Conservation (phyloP, 2,113 vertebrate species). For the Spermophilus dauricus region DNA sequence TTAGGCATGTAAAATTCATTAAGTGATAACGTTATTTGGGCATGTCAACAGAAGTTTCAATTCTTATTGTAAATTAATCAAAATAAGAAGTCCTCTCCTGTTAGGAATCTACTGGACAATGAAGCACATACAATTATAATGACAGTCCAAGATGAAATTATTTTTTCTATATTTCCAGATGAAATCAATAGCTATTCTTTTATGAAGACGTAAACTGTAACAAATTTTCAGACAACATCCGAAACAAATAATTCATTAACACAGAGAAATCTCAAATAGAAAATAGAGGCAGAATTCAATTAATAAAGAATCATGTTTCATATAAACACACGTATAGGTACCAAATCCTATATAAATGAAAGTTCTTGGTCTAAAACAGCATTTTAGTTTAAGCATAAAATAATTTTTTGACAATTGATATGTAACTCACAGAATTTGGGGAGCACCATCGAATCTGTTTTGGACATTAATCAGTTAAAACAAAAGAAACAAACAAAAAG, state of each 20-base stretch:
- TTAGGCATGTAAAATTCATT: not conserved
- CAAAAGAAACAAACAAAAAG: not conserved
- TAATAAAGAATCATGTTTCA: not conserved
- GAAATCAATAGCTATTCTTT: not conserved
- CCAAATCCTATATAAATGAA: not conserved
- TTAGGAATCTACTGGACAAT: not conserved
- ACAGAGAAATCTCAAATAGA: not conserved
- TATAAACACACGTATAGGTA: not conserved
- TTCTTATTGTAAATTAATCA: not conserved
- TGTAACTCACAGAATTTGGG: not conserved
- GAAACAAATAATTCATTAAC: not conserved
- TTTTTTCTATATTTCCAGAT: not conserved
- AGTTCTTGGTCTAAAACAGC: not conserved
- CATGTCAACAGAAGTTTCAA: not conserved
- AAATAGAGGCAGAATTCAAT: not conserved
- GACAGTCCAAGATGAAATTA: not conserved
- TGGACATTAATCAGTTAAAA: not conserved
- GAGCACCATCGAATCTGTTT: not conserved
- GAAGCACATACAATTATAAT: not conserved
- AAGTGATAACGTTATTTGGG: not conserved
- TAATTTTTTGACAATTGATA: not conserved
- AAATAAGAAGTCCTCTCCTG: not conserved
- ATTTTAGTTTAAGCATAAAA: not conserved
- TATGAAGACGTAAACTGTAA: not conserved
- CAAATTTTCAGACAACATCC: not conserved